A percentile compares a stretch with the other conserved stretches of the same genome.
Conservation (phyloP, 2,113 vertebrate species). For the Ammospiza nelsoni region DNA sequence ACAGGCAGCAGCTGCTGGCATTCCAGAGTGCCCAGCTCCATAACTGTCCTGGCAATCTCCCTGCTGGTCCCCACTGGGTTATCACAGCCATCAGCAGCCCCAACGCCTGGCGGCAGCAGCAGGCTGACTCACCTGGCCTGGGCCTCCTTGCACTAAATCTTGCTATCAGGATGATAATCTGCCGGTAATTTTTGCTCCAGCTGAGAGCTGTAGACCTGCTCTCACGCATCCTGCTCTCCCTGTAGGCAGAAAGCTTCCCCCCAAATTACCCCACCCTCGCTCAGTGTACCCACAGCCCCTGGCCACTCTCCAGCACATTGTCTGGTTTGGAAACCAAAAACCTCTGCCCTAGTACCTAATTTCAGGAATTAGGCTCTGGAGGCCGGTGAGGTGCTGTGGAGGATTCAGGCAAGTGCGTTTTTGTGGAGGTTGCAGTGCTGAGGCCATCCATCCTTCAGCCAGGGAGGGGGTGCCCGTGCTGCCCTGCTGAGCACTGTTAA, state of each 20-base stretch:
- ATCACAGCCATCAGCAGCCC: slow-evolving; percentile 22
- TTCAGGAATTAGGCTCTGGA: slow-evolving; percentile 28
- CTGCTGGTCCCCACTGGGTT: not conserved
- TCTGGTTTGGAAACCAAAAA: slow-evolving; percentile 49
- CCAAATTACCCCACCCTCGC: slow-evolving; percentile 32
- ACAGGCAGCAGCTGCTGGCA: not conserved
- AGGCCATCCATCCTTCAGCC: not conserved
- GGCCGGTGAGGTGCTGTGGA: not conserved
- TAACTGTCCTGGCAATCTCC: not conserved
- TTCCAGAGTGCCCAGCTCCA: not conserved
- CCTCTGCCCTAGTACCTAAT: slow-evolving; percentile 53
- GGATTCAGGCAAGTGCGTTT: not conserved
- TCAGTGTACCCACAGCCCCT: slow-evolving; percentile 27
- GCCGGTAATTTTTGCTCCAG: slow-evolving; percentile 23
- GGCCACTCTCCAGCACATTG: slow-evolving; percentile 43
- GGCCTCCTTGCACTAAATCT: not conserved
- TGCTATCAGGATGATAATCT: slow-evolving; percentile 58
- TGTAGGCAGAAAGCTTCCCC: slow-evolving; percentile 61
- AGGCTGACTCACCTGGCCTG: slow-evolving; percentile 4
- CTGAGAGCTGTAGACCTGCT: slow-evolving; percentile 45
- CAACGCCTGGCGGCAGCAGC: slow-evolving; percentile 2
- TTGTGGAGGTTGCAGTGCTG: not conserved
- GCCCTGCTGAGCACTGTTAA: not conserved
- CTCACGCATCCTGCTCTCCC: slow-evolving; percentile 48
- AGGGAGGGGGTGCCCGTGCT: accelerated